These are phyloP conservation scores for Melanostoma scalare DNA, from an alignment of 2,888 invertebrate species.

Conservation along the genomic window DNA sequence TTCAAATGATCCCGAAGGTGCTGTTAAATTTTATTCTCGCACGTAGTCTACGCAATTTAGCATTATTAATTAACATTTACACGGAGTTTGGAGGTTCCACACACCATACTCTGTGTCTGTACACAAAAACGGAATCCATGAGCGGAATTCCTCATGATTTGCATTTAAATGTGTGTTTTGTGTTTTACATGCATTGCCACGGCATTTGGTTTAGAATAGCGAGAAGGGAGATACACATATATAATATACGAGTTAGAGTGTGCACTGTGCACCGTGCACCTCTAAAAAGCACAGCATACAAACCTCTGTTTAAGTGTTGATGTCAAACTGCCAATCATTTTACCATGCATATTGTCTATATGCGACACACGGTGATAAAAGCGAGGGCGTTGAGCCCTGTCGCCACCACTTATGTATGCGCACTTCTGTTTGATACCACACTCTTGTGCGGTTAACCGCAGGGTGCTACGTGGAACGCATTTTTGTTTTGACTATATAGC, in stretches of 20 bases:
- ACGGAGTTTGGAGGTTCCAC: constrained; percentile 18
- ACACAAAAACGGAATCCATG: constrained; percentile 39
- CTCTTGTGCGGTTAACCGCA: constrained; percentile 22
- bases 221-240: no score
- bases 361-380: constrained; percentile 33
- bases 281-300: constrained; percentile 35
- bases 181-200: constrained; percentile 31
- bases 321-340: constrained; percentile 70
- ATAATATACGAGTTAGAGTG: no score
- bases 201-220: neutral
- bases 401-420: constrained; percentile 40
- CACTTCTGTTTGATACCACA: constrained; percentile 40
- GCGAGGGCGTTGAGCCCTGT: constrained; percentile 69
- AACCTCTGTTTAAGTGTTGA: constrained; percentile 29
- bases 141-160: constrained; percentile 62
- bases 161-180: constrained; percentile 31
- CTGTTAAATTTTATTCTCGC: constrained; percentile 27
- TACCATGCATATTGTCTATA: constrained; percentile 42
- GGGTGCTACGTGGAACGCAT: constrained; percentile 61
- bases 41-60: constrained; percentile 58
- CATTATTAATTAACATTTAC: constrained; percentile 69
- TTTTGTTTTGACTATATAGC: constrained; percentile 11
- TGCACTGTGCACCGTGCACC: no score
- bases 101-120: neutral
- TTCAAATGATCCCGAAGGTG: constrained; percentile 48